Evolutionary conservation across 2,113 vertebrate species (phyloP), one percentile per base, ranked within the genome.

Genomic region (Furnarius figulus): DNA sequence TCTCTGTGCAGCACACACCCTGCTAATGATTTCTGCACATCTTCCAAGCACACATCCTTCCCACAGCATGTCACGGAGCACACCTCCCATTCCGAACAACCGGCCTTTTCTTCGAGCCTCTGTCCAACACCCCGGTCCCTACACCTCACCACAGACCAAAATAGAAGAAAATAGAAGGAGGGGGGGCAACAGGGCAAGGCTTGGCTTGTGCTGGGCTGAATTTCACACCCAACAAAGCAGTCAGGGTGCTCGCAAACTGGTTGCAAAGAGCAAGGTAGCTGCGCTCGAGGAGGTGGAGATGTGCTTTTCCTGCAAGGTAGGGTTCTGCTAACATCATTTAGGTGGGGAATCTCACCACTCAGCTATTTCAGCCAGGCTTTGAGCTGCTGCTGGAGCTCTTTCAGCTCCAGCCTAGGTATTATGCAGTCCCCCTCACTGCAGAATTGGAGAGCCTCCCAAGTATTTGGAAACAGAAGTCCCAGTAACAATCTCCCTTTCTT

Each of bases 381-480:
- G 75, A 63, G 73, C 79, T 75, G 70, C 83, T 93, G 47, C 9
- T 78, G 68, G 83, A 93, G 76, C 44, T 53, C 58, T 78, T 77
- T 81, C 76, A 96, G 92, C 55, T 70, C 25, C 12, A 61, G 37
- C 6, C 47, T 88, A 86, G 70, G 88, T 80, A 92, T 96, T 81
- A 74, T 74, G 47, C 5, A 68, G 92, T 62, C 61, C 79, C 66
- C 37, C 31, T 65, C 20, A 30, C 90, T 81, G 79, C 56, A 90
- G 68, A 63, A 75, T 58, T 86, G 56, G 88, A 94, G 73, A 70
- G 86, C 76, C 95, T 96, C 88, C 90, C 95, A 93, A 93, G 70
- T 22, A 89, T 88, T 93, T 93, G 92, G 90, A 95, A 96, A 95
- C 84, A 97, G 96, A 95, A 94, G 65, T 77, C 52, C 6, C 76